A percentile compares a stretch with the other conserved stretches of the same genome.
These are phyloP conservation scores for Merops nubicus DNA, from an alignment of 2,113 vertebrate genomes.

Conservation along the genomic window DNA sequence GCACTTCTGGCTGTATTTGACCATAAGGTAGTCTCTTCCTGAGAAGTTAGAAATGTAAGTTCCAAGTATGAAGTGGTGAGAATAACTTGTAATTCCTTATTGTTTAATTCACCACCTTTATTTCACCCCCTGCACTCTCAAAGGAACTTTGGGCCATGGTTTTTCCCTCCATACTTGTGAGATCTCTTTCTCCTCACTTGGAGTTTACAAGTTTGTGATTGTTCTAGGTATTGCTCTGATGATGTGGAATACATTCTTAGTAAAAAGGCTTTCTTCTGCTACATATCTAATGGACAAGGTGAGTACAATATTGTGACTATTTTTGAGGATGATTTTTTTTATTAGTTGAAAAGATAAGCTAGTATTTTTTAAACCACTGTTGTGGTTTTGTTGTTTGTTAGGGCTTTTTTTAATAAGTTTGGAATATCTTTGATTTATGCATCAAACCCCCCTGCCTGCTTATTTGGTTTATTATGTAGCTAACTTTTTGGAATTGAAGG, in stretches of 20 bases:
- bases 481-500: neutral
- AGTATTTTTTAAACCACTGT: neutral
- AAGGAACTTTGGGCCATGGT: neutral
- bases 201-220: neutral
- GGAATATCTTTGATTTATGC: neutral
- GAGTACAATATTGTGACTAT: neutral
- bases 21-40: neutral
- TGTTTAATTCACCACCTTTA: neutral
- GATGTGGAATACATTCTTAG: constrained; percentile 98
- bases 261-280: constrained; percentile 92
- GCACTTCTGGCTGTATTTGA: neutral
- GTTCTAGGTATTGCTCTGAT: constrained; percentile 87
- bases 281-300: constrained; percentile 96
- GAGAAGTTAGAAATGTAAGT: neutral
- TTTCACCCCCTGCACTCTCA: neutral
- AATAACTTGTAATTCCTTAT: neutral
- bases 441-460: neutral
- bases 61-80: neutral
- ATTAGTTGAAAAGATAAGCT: neutral
- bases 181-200: neutral
- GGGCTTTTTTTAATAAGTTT: neutral
- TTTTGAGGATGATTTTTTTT: neutral
- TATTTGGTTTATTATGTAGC: neutral
- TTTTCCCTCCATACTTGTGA: neutral
- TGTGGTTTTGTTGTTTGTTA: neutral